Percentiles rank a stretch among this genome's conserved stretches.
Conservation (phyloP, 2,888 invertebrate species). For the Latrodectus hesperus region DNA sequence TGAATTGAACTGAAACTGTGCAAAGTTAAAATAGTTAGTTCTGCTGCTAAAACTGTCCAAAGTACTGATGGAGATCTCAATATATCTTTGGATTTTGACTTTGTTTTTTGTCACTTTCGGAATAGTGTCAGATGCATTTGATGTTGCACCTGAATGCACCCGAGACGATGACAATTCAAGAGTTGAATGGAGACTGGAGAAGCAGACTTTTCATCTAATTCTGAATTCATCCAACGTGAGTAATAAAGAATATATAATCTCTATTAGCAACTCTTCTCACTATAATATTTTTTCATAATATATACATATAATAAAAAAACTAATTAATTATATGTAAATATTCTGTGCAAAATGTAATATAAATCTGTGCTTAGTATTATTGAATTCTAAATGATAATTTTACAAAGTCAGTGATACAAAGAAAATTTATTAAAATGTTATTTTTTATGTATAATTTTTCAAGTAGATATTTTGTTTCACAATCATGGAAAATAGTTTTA, state of each 20-base stretch:
- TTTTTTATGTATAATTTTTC: too few relatives aligned
- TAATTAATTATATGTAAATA: too few relatives aligned
- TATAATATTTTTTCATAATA: too few relatives aligned
- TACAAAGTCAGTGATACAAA: too few relatives aligned
- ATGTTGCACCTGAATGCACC: slow-evolving; percentile 39
- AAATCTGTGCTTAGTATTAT: too few relatives aligned
- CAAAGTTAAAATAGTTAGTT: background rate
- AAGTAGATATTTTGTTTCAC: too few relatives aligned
- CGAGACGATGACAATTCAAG: slow-evolving; percentile 40
- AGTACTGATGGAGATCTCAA: slow-evolving; percentile 13
- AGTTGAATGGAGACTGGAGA: slow-evolving; percentile 45
- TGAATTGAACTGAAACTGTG: background rate
- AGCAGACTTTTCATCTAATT: slow-evolving; percentile 39
- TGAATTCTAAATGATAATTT: too few relatives aligned
- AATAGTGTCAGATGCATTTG: background rate
- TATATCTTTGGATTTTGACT: slow-evolving; percentile 42
- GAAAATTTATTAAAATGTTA: too few relatives aligned
- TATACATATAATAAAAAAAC: too few relatives aligned
- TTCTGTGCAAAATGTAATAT: too few relatives aligned
- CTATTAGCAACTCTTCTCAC: too few relatives aligned
- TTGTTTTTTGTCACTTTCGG: slow-evolving; percentile 13
- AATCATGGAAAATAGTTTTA: too few relatives aligned
- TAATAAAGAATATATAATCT: background rate
- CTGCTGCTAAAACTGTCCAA: background rate
- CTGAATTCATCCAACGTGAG: slow-evolving; percentile 53